These are phyloP conservation scores for Holacanthus passer DNA, from an alignment of 2,113 vertebrate species.

Conservation along the genomic window DNA sequence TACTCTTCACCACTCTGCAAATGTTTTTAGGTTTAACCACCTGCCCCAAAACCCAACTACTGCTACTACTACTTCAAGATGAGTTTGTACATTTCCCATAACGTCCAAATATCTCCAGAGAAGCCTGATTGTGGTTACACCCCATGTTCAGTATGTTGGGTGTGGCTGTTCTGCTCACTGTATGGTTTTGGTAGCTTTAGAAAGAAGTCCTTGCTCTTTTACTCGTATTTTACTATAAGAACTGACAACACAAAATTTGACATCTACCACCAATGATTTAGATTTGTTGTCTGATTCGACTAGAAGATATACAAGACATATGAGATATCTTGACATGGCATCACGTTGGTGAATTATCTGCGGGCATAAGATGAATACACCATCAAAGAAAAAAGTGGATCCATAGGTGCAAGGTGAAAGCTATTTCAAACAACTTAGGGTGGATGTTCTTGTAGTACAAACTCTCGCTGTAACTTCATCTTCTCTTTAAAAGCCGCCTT, in stretches of 20 bases:
- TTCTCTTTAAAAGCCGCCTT: slow-evolving; percentile 7
- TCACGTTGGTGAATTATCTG: neutral
- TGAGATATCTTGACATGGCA: neutral
- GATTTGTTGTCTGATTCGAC: no score
- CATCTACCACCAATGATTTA: neutral
- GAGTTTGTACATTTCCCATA: neutral
- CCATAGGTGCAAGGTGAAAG: neutral
- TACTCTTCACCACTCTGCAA: neutral
- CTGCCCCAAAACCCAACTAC: neutral
- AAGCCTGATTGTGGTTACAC: neutral
- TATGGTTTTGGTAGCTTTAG: neutral
- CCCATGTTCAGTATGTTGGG: neutral
- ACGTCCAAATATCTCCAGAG: neutral
- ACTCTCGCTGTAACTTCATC: slow-evolving; percentile 9
- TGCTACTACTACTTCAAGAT: neutral
- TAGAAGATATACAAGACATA: no score
- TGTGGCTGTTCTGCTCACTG: neutral
- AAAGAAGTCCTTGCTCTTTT: neutral
- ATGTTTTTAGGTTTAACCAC: neutral
- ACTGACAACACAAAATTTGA: neutral
- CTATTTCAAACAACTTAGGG: neutral
- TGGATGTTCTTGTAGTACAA: neutral
- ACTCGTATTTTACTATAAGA: neutral
- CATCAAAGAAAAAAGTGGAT: neutral
- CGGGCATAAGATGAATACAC: neutral